Evolutionary conservation across 2,113 vertebrate species (phyloP), one percentile per base, ranked within the genome.

Genomic region (Clupea harengus): DNA sequence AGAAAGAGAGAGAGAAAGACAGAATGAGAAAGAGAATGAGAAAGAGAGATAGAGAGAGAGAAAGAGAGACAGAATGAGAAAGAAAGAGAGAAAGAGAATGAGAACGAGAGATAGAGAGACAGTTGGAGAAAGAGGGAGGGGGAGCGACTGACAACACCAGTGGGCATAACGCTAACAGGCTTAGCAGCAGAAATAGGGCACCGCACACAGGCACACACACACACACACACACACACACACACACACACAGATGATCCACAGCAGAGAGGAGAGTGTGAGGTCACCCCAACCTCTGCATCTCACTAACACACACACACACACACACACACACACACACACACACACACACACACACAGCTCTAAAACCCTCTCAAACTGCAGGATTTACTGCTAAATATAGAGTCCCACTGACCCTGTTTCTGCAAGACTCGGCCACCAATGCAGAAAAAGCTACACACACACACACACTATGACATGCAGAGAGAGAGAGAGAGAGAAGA

Each of bases 101-200:
- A 72, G 64, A 32, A 25, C 15, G 28, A 32, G 64, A 11, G 64
- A 32, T 7, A 28, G 25, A 72, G 64, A 72, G 25, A 32, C 44
- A 15, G 81, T 45, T 45, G 6, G 22, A 72, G 28, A 32, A 11
- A 72, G 7, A 11, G 25, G 11, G 64, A 32, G 64, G 28, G 64
- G 9, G 22, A 22, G 25, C n/a, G 9, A 28, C 25, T 72, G 64
- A 72, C 64, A 72, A 10, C n/a, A 72, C 64, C 9, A 72, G 25
- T 72, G 64, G 25, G 64, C 64, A 72, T 72, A 39, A 72, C n/a
- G 89, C 89, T 92, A 92, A 94, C 88, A 91, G 85, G 93, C 91
- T 93, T 91, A 92, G 88, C 45, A 83, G 90, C 87, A 90, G 87
- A 93, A 92, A 89, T 92, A 89, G 93, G 92, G 86, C 94, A 93